Percentiles rank a stretch among this genome's conserved stretches.
These are phyloP conservation scores for Smutsia gigantea DNA, from an alignment of 2,797 vertebrate species.

Conservation along the genomic window DNA sequence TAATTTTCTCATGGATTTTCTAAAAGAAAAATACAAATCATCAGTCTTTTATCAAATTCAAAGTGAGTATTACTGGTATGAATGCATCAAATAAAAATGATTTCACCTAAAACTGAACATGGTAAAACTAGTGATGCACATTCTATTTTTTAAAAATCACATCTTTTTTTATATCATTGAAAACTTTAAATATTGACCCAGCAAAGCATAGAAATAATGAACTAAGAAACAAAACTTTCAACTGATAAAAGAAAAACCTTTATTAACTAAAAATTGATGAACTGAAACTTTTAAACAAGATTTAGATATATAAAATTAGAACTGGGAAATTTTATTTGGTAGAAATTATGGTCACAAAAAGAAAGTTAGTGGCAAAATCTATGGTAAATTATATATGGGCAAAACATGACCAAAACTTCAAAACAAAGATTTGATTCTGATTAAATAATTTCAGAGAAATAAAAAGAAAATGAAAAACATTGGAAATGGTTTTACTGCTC, in stretches of 20 bases:
- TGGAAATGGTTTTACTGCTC: neutral
- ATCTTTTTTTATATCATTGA: neutral
- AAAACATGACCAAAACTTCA: neutral
- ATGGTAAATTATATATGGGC: neutral
- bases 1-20: neutral
- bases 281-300: neutral
- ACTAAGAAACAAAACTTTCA: neutral
- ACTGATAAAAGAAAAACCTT: neutral
- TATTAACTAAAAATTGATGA: neutral
- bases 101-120: neutral
- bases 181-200: neutral
- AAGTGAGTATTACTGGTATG: neutral
- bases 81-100: neutral
- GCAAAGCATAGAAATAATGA: neutral
- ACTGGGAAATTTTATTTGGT: neutral
- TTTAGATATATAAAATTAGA: neutral
- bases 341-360: neutral
- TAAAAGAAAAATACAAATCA: neutral
- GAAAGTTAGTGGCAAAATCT: neutral
- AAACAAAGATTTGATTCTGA: neutral
- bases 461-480: neutral
- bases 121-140: neutral
- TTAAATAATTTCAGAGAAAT: slow-evolving; percentile 19
- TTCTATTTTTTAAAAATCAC: neutral
- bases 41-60: neutral